Evolutionary conservation across 2,888 invertebrate species (phyloP).

Genomic region (Tromatobia lineatoria): DNA sequence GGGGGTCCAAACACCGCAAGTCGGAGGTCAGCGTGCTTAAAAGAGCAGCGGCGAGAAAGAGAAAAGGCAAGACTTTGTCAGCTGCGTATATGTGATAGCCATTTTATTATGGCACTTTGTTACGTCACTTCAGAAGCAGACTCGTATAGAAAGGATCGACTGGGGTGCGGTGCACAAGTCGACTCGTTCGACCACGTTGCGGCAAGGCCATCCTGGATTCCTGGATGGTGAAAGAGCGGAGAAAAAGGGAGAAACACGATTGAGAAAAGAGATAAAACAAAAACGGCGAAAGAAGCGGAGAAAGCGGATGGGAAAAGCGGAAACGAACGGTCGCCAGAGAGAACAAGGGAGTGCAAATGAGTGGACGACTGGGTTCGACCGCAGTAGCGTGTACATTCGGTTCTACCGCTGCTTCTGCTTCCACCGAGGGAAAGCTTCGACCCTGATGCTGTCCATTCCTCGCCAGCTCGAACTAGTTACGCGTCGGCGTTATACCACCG

Average conservation of each 20-base stretch:
- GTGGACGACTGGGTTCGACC: conserved; percentile 79
- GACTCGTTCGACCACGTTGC: conserved; percentile 56
- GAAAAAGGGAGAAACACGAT: neutral
- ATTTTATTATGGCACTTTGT: conserved; percentile 75
- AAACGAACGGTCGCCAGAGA: conserved; percentile 67
- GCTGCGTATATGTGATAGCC: conserved; percentile 68
- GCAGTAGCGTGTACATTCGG: conserved; percentile 75
- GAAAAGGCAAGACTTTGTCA: conserved; percentile 62
- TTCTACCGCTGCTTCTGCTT: conserved; percentile 41
- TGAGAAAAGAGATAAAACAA: conserved; percentile 5
- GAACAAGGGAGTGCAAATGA: conserved; percentile 81
- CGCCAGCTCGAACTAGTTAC: conserved; percentile 55
- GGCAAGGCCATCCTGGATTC: conserved; percentile 49
- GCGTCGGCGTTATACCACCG: conserved; percentile 20
- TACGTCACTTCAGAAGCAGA: conserved; percentile 68
- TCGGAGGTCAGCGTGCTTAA: conserved; percentile 17
- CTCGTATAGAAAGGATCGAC: conserved; percentile 45
- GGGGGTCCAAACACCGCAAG: conserved; percentile 41
- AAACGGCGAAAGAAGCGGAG: conserved; percentile 52
- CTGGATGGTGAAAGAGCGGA: conserved; percentile 41
- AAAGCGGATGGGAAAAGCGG: conserved; percentile 64
- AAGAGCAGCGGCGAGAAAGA: conserved; percentile 53
- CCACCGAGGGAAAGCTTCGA: conserved; percentile 49
- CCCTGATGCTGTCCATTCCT: conserved; percentile 55
- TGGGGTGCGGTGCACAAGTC: conserved; percentile 44